Conservation (phyloP, 2,888 invertebrate species). For the Cerastoderma edule region DNA sequence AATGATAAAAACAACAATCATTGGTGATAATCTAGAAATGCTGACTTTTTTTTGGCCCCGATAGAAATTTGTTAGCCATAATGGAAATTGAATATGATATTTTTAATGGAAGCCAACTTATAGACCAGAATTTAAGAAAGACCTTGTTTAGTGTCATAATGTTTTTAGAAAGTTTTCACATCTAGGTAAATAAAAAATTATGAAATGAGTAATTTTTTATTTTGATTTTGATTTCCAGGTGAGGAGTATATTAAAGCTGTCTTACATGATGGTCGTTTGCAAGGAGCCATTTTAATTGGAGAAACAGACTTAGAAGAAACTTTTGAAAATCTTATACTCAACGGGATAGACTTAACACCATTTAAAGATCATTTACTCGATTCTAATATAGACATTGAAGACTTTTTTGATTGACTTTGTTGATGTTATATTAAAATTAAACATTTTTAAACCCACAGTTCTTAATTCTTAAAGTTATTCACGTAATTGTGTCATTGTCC, state of each 20-base stretch:
- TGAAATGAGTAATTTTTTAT: no score
- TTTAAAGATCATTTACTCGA: slow-evolving; percentile 97
- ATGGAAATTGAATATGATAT: no score
- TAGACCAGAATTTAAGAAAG: no score
- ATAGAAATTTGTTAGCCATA: no score
- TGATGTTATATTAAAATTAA: background rate
- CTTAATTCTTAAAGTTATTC: background rate
- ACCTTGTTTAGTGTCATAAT: no score
- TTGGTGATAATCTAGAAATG: no score
- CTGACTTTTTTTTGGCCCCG: no score
- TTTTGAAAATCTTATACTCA: slow-evolving; percentile 98
- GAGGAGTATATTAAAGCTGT: slow-evolving; percentile 91
- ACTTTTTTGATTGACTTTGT: slow-evolving; percentile 96
- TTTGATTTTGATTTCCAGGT: slow-evolving; percentile 69
- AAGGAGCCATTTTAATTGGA: slow-evolving; percentile 97
- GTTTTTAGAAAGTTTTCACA: no score
- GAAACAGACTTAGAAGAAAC: slow-evolving; percentile 99
- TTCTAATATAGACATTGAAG: slow-evolving; percentile 98
- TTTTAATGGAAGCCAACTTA: no score
- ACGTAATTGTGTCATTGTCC: background rate
- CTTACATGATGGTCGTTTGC: slow-evolving; percentile 91
- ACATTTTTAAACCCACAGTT: background rate
- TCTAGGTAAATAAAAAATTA: no score
- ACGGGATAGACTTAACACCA: slow-evolving; percentile 94
- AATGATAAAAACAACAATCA: no score